Base-by-base conservation (phyloP, 2,888 invertebrate genomes). In the Diarsia dahlii region DNA sequence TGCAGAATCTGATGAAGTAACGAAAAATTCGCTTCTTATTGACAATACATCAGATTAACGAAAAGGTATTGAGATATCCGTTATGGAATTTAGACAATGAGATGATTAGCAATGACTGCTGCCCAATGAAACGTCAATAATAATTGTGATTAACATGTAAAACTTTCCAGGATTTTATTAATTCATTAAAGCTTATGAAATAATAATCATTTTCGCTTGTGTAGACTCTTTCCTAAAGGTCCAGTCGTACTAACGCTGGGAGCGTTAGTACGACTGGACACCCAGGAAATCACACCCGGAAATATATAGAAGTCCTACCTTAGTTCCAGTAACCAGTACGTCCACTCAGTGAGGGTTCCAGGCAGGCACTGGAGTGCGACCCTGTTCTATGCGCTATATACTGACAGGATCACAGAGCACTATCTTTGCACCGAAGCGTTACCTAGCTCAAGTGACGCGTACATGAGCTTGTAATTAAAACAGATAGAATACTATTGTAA, bases 381-480 rank as follows among this genome's bases (percentile, higher is more conserved):
- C 67, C 71, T 64, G 6, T 10, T 45, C 48, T 54, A 78, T 69
- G 48, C 69, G 52, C 64, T 71, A 46, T 81, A 81, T 83, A 85
- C 56, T 12, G 68, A 64, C 12, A n/a, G n/a, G n/a, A n/a, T n/a
- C n/a, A n/a, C n/a, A 45, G n/a, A 62, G n/a, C 68, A 71, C 68
- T 85, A 83, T 83, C 85, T 83, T 2, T 67, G 45, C 76, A 64
- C 10, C 28, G 58, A 73, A n/a, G 75, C 84, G 81, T 71, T 63
- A 69, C 81, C 48, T 34, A 63, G 34, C 8, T 18, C 8, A 68
- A 58, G 45, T 23, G 58, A 65, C 60, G 45, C 34, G 45, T 54
- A 8, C 56, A 65, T 20, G 52, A 45, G 6, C 23, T 74, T 48
- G 18, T 48, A 6, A 23, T 8, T 23, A 45, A 45, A 18, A 56